These are phyloP conservation scores for Sminthurides aquaticus DNA, from an alignment of 2,888 invertebrate species.

Conservation along the genomic window DNA sequence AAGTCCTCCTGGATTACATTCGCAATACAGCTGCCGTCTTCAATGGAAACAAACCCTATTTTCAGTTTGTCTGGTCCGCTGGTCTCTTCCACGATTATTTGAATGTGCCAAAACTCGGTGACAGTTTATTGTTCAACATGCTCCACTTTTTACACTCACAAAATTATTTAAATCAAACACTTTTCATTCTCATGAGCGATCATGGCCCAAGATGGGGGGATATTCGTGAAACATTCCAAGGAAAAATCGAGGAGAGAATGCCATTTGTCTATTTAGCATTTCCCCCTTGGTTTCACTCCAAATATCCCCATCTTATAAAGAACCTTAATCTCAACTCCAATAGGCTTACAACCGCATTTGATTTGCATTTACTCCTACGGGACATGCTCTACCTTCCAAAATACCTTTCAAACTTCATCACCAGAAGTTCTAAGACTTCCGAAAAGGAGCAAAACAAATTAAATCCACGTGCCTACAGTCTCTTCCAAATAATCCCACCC, in stretches of 20 bases:
- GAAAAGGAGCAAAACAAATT: too few relatives aligned
- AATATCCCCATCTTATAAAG: conserved; percentile 56
- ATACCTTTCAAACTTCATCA: too few relatives aligned
- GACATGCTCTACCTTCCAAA: too few relatives aligned
- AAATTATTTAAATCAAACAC: conserved; percentile 59
- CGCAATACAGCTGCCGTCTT: conserved; percentile 55
- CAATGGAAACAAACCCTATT: conserved; percentile 54
- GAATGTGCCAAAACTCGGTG: conserved; percentile 68
- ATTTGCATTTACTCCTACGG: conserved; percentile 68
- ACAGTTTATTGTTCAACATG: conserved; percentile 57
- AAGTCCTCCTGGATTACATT: conserved; percentile 65
- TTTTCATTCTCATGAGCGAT: conserved; percentile 69
- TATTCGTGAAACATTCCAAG: conserved; percentile 72
- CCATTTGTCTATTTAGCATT: conserved; percentile 68
- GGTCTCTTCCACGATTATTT: conserved; percentile 77
- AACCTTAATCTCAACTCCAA: conserved; percentile 51
- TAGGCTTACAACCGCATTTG: conserved; percentile 70
- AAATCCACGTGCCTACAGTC: conserved; percentile 3
- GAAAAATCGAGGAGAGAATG: conserved; percentile 70
- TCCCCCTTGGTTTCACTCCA: conserved; percentile 62
- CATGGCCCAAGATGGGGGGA: conserved; percentile 83
- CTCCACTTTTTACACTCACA: conserved; percentile 52
- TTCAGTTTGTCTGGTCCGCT: conserved; percentile 77
- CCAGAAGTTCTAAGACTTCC: too few relatives aligned
- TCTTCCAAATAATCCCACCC: conserved; percentile 9